Evolutionary conservation across 1,140 invertebrate genomes (phyloP), one percentile per base, ranked within the genome.

Genomic region (Pseudomyrmex sp.): DNA sequence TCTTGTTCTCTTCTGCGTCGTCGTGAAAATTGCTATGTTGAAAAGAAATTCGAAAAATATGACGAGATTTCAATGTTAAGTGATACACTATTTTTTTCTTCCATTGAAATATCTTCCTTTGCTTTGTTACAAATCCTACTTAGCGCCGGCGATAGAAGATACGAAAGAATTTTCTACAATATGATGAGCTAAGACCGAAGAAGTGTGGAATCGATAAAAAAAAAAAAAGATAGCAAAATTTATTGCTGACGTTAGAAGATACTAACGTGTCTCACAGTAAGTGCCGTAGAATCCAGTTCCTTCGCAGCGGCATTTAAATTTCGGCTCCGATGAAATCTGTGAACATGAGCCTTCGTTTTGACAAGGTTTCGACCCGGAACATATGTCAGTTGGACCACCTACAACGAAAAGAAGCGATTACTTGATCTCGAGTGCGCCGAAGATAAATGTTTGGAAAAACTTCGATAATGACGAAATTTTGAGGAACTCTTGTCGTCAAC

Each of bases 261-360:
- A 92, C 90, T 93, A 94, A 96, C 96, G 93, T 95, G 94, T 95
- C 88, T 96, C 95, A 92, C 97, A 97, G 85, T 95, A 94, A 70
- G 93, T 93, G 23, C 97, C 97, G 91, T 96, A 96, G 90, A 94
- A 97, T 65, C 96, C 96, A 59, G 96, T 97, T 74, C 96, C 96
- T 90, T 96, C 96, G 91, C 97, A 97, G 85, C 95, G 94, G 91
- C 97, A 97, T 91, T 96, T 95, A 90, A 95, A 97, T 50, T 96
- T 96, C 7, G 96, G 96, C 12, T 95, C 94, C 77, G 95, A 95
- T 1, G 95, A 95, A 35, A 96, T 96, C 93, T 97, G 97, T 61
- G 96, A 96, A 90, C 97, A 97, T 0, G 95, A 95, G 1, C 97
- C 97, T 44, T 94, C 93, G 85, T 97, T 95, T 68, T 95, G 52